Base-by-base conservation (phyloP, 2,888 invertebrate species). In the Periphyllus acericola region DNA sequence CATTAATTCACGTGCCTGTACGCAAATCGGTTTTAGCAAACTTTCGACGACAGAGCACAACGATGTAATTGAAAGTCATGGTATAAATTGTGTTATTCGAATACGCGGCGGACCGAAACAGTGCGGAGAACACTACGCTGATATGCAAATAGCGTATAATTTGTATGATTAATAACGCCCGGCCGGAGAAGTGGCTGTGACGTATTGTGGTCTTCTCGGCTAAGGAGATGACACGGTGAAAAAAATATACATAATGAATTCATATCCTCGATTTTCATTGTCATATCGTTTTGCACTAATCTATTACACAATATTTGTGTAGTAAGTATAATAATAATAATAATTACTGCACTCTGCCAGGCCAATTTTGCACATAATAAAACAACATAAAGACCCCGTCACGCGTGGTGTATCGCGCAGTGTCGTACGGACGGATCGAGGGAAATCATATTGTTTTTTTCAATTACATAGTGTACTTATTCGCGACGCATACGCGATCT, bases 191-290 rank as follows among this genome's bases (percentile, higher is more conserved):
- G 71, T 71, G 71, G 17, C 71, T 29, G 68, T 68, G 29, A 8
- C 4, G 11, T 17, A 8, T 1, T 25, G 5, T 25, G 60, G 66
- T 66, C 17, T 32, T 71, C 17, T 9, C 68, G 71, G 71, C 32
- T 32, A 14, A 32, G 71, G 71, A 71, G 68, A 82, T 82, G 81
- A 81, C 81, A 46, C 11, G 11, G 81, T 81, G 14, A 21, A 81
- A 81, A 81, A 68, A 29, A n/a, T n/a, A 79, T 19, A 6, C 2
- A 66, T n/a, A 25, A 25, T 60, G 14, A 46, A 46, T 46, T 46
- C 46, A 60, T 25, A 25, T 60, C 60, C 60, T 25, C 60, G 25
- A 60, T 60, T 60, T 25, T 21, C 25, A 60, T 25, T 68, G 68
- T 3, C 71, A 29, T 17, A 29, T 32, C 71, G 29, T 71, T 29